A percentile compares a stretch with the other conserved stretches of the same genome.
These are phyloP conservation scores for Gracilinanus agilis DNA, from an alignment of 2,113 vertebrate genomes.

Conservation along the genomic window DNA sequence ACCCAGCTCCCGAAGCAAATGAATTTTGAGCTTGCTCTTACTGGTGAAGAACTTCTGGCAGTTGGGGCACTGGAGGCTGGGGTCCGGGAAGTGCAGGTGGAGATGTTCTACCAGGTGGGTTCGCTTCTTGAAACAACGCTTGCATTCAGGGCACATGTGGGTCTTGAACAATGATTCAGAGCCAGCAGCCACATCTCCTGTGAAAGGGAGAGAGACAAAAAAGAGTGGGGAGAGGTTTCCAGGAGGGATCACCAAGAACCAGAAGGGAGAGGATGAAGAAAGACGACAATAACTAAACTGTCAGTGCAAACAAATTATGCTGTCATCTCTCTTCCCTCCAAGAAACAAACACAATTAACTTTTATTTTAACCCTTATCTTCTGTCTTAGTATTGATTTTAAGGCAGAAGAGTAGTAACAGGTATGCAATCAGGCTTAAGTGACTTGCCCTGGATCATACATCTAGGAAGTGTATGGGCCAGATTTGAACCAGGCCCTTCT, in stretches of 20 bases:
- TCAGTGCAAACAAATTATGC: neutral
- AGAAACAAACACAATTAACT: slow-evolving; percentile 34
- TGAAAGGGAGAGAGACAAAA: neutral
- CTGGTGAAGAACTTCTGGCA: slow-evolving; percentile 97
- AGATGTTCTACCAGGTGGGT: slow-evolving; percentile 96
- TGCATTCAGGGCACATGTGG: slow-evolving; percentile 95
- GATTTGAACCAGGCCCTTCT: no score
- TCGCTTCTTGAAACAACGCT: slow-evolving; percentile 97
- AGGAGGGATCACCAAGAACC: neutral
- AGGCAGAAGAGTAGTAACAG: no score
- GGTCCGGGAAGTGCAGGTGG: slow-evolving; percentile 94
- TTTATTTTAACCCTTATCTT: neutral
- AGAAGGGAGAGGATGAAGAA: no score
- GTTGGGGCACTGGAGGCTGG: slow-evolving; percentile 94
- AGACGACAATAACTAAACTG: neutral
- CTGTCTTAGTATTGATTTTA: no score
- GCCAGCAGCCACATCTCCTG: slow-evolving; percentile 84
- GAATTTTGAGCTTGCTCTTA: slow-evolving; percentile 96
- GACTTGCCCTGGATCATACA: no score
- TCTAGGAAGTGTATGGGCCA: no score
- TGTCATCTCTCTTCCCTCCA: neutral
- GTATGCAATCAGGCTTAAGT: no score
- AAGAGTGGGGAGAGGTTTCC: neutral
- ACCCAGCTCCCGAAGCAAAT: slow-evolving; percentile 92
- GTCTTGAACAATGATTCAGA: slow-evolving; percentile 92